Percentiles rank a stretch among this genome's conserved stretches.
Conservation (phyloP, 1,140 invertebrate genomes). For the Cydia fagiglandana region DNA sequence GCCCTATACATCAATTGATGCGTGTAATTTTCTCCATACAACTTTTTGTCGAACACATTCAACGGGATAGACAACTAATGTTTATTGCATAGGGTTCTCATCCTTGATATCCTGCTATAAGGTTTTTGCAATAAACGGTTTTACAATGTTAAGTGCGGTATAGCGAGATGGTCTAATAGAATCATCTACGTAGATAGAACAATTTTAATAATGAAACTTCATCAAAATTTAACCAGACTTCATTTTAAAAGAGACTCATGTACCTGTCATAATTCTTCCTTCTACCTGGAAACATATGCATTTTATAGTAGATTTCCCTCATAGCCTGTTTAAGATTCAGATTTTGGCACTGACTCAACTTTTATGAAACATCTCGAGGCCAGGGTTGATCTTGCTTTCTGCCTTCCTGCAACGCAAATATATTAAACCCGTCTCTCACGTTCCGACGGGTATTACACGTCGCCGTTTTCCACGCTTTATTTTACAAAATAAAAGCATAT, state of each 20-base stretch:
- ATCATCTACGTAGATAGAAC: not conserved
- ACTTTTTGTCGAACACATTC: constrained; percentile 55
- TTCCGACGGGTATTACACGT: constrained; percentile 11
- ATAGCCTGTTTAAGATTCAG: constrained; percentile 33
- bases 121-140: not conserved
- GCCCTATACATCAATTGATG: constrained; percentile 53
- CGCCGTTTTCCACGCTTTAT: constrained; percentile 19
- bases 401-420: constrained; percentile 15
- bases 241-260: not conserved
- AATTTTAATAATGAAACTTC: not conserved
- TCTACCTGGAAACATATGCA: constrained; percentile 38
- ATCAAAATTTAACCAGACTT: not conserved
- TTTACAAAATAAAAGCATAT: constrained; percentile 22
- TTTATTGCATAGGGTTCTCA: constrained; percentile 26
- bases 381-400: constrained; percentile 21
- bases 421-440: constrained; percentile 20
- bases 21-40: constrained; percentile 57
- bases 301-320: constrained; percentile 40
- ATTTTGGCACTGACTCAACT: constrained; percentile 42
- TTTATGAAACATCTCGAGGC: constrained; percentile 29
- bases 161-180: not conserved
- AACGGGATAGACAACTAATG: constrained; percentile 38
- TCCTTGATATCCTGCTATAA: constrained; percentile 13
- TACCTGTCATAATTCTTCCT: not conserved
- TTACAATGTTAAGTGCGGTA: not conserved